Evolutionary conservation across 2,888 invertebrate genomes (phyloP), one percentile per base, ranked within the genome.

Genomic region (Chironomus tentans): DNA sequence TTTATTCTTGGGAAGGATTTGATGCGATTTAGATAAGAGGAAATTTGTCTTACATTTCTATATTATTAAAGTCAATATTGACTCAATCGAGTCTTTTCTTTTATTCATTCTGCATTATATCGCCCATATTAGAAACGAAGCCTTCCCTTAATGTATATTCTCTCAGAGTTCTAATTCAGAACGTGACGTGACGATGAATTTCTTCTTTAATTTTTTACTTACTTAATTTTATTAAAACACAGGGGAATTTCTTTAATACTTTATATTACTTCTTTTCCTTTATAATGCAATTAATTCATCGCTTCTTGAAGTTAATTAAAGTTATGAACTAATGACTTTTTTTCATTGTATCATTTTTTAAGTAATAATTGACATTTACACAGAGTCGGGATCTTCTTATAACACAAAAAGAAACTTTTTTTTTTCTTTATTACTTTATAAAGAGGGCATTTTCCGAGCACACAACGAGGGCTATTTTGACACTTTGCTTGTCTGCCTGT

Each of bases 351-450:
- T 56, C 18, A 15, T 56, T 15, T 6, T 15, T 50, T 21, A 28
- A 15, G 15, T 70, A 22, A 24, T 72, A 72, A 72, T 72, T 72
- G 72, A 72, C 72, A 72, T 72, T 50, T 72, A 72, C 61, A 72
- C 72, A 72, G 71, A 50, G 50, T 71, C 50, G 48, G 70, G 18
- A 46, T 70, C 28, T 38, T 38, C 28, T 50, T 70, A 48, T 22
- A 70, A 70, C 70, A 48, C 24, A 70, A 70, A 71, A 56, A 15
- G 18, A 56, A 56, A 56, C 56, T 56, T 56, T 18, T 56, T 15
- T n/a, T 56, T 56, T 56, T 12, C 24, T 12, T 65, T 13, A 21
- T 62, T 65, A 4, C 22, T 65, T 65, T 22, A 6, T 71, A 38
- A 38, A 10, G 10, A 38, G 4, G 38, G 2, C 38, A 38, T 38